Evolutionary conservation across 2,797 vertebrate genomes (phyloP).

Genomic region (Dendrocincla fuliginosa): DNA sequence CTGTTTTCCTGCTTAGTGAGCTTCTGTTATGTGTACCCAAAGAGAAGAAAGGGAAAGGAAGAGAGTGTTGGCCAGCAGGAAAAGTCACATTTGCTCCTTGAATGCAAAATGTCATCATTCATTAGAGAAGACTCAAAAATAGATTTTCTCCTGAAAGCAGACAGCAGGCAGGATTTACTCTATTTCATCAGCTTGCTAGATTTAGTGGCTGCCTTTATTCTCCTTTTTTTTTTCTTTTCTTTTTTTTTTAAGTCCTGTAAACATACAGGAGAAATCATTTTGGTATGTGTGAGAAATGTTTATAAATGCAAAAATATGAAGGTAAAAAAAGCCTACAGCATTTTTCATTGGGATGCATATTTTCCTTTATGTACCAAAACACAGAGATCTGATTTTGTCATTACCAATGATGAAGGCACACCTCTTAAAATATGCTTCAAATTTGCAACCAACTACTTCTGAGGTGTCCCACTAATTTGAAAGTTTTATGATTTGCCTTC

Average conservation of each 20-base stretch:
- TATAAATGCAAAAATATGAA: neutral
- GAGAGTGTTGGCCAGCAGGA: neutral
- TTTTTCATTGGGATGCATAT: neutral
- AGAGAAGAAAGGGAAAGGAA: neutral
- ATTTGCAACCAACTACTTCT: conserved; percentile 2
- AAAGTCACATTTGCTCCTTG: conserved; percentile 23
- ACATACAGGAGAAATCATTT: neutral
- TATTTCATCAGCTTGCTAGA: neutral
- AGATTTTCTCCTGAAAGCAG: neutral
- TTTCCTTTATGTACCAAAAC: neutral
- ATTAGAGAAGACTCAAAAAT: neutral
- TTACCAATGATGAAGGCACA: neutral
- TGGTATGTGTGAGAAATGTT: neutral
- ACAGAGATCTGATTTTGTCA: conserved; percentile 25
- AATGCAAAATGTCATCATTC: conserved; percentile 36
- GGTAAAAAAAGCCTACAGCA: neutral
- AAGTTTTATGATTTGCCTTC: conserved; percentile 32
- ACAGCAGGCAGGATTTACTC: neutral
- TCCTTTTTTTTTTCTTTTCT: fast-evolving
- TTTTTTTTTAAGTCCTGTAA: neutral
- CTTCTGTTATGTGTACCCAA: neutral
- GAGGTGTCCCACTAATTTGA: conserved; percentile 10
- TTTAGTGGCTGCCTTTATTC: neutral
- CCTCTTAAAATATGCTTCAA: conserved; percentile 2
- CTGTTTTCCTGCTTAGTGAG: neutral